Conservation (phyloP, 2,888 invertebrate species). For the Megastigmus dorsalis region DNA sequence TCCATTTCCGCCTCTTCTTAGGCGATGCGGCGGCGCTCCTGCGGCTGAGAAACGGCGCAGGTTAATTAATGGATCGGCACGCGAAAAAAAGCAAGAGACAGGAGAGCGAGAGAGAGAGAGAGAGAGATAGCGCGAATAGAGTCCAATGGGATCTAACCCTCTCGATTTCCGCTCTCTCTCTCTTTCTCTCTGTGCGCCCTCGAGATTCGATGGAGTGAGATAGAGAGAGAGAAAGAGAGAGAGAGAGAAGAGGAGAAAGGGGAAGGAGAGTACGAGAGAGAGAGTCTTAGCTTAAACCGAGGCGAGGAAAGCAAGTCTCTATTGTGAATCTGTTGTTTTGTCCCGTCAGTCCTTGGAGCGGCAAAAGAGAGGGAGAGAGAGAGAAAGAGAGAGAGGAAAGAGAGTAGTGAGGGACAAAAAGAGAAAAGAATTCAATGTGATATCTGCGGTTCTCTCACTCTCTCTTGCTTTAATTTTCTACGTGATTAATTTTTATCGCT, state of each 20-base stretch:
- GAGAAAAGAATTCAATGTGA: slow-evolving; percentile 67
- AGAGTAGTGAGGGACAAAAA: slow-evolving; percentile 7
- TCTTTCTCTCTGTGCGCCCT: slow-evolving; percentile 36
- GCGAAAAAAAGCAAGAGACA: slow-evolving; percentile 54
- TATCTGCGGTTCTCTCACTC: slow-evolving; percentile 69
- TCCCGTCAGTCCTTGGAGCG: slow-evolving; percentile 72
- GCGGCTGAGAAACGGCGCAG: slow-evolving; percentile 49
- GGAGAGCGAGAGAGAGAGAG: neutral
- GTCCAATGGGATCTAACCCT: slow-evolving; percentile 54
- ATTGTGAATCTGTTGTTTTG: slow-evolving; percentile 72
- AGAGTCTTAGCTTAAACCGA: slow-evolving; percentile 13
- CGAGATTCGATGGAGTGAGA: slow-evolving; percentile 40
- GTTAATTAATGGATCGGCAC: slow-evolving; percentile 72
- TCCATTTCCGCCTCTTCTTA: slow-evolving; percentile 29
- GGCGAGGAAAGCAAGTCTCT: slow-evolving; percentile 53
- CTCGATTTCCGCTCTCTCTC: slow-evolving; percentile 52
- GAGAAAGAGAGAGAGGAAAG: slow-evolving; percentile 17
- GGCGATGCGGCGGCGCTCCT: neutral
- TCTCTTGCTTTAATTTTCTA: slow-evolving; percentile 28
- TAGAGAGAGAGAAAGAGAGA: neutral
- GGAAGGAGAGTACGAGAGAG: neutral
- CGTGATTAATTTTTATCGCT: slow-evolving; percentile 6
- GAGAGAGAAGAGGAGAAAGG: neutral
- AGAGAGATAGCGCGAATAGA: slow-evolving; percentile 22
- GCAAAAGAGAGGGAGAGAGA: neutral